Base-by-base conservation (phyloP, 1,140 invertebrate species). In the Leptinotarsa texana region DNA sequence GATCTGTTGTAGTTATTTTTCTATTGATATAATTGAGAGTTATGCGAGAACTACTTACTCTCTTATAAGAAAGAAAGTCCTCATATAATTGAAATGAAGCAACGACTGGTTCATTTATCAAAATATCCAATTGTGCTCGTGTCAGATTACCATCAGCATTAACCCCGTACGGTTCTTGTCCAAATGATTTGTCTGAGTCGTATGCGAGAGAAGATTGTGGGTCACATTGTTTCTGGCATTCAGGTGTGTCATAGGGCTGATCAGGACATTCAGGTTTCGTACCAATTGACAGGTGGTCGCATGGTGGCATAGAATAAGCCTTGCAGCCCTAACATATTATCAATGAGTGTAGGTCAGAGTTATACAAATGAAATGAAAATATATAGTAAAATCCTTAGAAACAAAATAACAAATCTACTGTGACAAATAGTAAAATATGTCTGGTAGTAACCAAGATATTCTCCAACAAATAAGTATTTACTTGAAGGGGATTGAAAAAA, bases 21-120 rank as follows among this genome's bases (percentile, higher is more conserved):
- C 18, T 42, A 13, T 51, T 24, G 48, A 49, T 18, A 15, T 17
- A 18, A 15, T 69, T 3, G 17, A 24, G 49, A 42, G 13, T 48
- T 48, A 47, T 15, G 13, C 51, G 27, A 6, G 6, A 33, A 33
- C 6, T 33, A 70, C 62, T 73, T 73, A 89, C 91, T 91, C 87
- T 88, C 84, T 91, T 91, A 84, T 93, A 93, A 27, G 82, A 86
- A 5, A 88, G 81, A 82, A 93, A 93, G 82, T 93, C 92, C 33
- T 85, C 85, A 80, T 91, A 93, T 48, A 93, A 91, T 13, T 24
- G 17, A 48, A 78, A 78, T 1, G 22, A 18, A 27, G 74, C 67
- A 48, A 69, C 72, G 42, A 78, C 67, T 8, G 77, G 77, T 51
- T 76, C 78, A 66, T 77, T 73, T 66, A 51, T 73, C 65, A 67